phyloP scores from a whole-genome alignment of 2,888 invertebrate genomes.

The Notodonta ziczac region DNA sequence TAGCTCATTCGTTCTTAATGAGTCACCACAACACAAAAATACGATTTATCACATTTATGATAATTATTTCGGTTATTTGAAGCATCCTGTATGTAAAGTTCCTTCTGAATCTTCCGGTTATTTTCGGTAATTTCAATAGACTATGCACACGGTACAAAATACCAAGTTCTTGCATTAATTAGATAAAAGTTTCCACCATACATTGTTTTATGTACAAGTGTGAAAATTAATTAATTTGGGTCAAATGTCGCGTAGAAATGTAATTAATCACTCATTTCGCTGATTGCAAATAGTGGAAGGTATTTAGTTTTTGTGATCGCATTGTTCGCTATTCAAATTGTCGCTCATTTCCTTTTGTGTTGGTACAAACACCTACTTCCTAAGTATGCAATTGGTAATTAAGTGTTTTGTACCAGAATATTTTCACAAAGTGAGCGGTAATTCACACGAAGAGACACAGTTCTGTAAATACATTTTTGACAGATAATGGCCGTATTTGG shows the following conservation, averaged over 20 bases:
- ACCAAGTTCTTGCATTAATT: neutral
- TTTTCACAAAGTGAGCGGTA: too few relatives aligned
- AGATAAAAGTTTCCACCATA: neutral
- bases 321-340: conserved; percentile 6
- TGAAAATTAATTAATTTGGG: neutral
- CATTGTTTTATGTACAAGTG: neutral
- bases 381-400: neutral
- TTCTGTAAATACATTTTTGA: too few relatives aligned
- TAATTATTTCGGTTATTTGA: too few relatives aligned
- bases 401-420: neutral
- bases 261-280: neutral
- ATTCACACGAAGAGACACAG: too few relatives aligned
- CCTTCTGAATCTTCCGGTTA: too few relatives aligned
- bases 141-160: too few relatives aligned
- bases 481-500: too few relatives aligned
- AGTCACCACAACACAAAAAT: too few relatives aligned
- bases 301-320: neutral
- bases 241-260: neutral
- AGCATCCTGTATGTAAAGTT: too few relatives aligned
- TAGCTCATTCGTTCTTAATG: too few relatives aligned
- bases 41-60: too few relatives aligned
- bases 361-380: neutral
- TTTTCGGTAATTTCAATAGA: too few relatives aligned
- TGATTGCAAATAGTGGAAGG: neutral
- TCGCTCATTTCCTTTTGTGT: neutral